phyloP scores from a whole-genome alignment of 2,888 invertebrate genomes.

The Diachrysia chrysitis region DNA sequence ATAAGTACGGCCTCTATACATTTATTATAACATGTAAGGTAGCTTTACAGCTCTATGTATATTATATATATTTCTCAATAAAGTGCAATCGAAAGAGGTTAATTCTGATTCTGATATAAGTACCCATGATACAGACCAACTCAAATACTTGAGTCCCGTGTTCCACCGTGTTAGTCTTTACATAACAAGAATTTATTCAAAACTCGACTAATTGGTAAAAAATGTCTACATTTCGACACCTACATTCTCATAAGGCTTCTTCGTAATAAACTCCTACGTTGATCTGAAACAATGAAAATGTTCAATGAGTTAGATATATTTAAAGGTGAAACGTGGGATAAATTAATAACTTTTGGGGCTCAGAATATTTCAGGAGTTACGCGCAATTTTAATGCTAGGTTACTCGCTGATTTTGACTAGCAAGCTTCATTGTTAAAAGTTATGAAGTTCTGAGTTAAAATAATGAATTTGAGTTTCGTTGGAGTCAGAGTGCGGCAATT shows the following conservation, averaged over 20 bases:
- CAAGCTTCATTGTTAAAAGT: conserved; percentile 26
- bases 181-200: conserved; percentile 78
- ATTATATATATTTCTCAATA: conserved; percentile 53
- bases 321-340: conserved; percentile 19
- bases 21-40: conserved; percentile 41
- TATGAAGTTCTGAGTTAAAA: conserved; percentile 1
- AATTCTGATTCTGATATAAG: conserved; percentile 58
- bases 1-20: conserved; percentile 51
- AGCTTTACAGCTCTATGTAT: conserved; percentile 53
- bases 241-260: conserved; percentile 88
- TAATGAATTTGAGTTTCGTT: conserved; percentile 18
- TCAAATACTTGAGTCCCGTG: conserved; percentile 84
- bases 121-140: conserved; percentile 67
- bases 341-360: conserved; percentile 18
- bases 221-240: conserved; percentile 84
- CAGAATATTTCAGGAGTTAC: conserved; percentile 35
- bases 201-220: conserved; percentile 84
- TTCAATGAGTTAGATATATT: conserved; percentile 16
- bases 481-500: background rate
- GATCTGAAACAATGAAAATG: conserved; percentile 80
- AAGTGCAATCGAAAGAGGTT: conserved; percentile 60
- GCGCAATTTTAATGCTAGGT: conserved; percentile 24
- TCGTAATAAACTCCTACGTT: conserved; percentile 89
- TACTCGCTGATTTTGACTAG: conserved; percentile 15
- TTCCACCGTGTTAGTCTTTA: conserved; percentile 80